Conservation (phyloP, 2,113 vertebrate species). For the Psittacara wagleri region DNA sequence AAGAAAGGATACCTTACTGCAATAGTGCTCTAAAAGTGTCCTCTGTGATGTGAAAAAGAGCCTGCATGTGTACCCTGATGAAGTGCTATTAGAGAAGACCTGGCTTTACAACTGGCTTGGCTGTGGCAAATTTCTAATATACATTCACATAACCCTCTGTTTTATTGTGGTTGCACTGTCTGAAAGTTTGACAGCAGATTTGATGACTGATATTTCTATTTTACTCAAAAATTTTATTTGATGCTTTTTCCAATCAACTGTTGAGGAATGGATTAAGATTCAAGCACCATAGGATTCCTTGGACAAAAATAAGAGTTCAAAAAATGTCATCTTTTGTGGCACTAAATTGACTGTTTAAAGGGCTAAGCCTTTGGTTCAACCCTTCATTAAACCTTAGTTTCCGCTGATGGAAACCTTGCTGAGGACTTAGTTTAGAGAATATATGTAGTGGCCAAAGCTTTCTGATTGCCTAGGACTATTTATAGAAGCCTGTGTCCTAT, state of each 20-base stretch:
- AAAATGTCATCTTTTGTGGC: background rate
- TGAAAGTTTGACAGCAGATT: background rate
- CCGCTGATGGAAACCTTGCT: background rate
- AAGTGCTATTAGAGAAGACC: background rate
- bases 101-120: background rate
- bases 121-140: background rate
- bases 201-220: constrained; percentile 31
- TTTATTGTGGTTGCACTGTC: background rate
- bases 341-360: constrained; percentile 24
- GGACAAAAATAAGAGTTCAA: constrained; percentile 12
- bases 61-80: background rate
- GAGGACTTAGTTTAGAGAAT: background rate
- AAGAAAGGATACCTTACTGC: background rate
- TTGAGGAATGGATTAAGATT: constrained; percentile 38
- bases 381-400: constrained; percentile 20
- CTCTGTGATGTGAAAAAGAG: background rate
- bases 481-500: constrained; percentile 2
- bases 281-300: background rate
- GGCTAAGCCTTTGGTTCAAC: constrained; percentile 12
- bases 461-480: background rate
- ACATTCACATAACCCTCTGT: background rate
- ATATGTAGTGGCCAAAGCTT: background rate
- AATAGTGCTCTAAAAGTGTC: background rate
- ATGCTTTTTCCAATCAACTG: background rate
- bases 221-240: constrained; percentile 42